These are phyloP conservation scores for Serrognathus titanus DNA, from an alignment of 2,888 invertebrate species.

Conservation along the genomic window DNA sequence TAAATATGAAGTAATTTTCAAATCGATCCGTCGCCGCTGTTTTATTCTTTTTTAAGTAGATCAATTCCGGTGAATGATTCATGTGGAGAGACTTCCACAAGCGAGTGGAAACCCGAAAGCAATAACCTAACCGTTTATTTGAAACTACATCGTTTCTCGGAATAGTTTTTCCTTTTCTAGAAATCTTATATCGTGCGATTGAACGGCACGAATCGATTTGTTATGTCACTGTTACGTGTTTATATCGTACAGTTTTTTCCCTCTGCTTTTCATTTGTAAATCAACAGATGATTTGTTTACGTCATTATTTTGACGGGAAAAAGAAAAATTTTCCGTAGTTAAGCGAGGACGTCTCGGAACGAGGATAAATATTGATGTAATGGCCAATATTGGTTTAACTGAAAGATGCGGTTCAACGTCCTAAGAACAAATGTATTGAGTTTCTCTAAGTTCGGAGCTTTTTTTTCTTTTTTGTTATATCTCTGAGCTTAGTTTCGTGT, in stretches of 20 bases:
- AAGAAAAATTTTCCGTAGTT: too few species aligned
- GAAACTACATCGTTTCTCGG: conserved; percentile 28
- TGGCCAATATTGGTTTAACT: too few species aligned
- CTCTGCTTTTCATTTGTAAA: background rate
- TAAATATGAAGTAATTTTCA: conserved; percentile 2
- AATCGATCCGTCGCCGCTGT: conserved; percentile 1
- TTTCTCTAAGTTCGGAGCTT: too few species aligned
- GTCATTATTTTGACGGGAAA: too few species aligned
- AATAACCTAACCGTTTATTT: conserved; percentile 34
- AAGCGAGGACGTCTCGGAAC: too few species aligned
- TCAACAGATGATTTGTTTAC: too few species aligned
- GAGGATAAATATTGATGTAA: too few species aligned
- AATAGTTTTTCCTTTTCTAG: conserved; percentile 20
- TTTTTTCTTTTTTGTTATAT: too few species aligned
- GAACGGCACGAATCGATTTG: conserved; percentile 19
- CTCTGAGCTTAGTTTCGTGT: too few species aligned
- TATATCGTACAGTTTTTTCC: background rate
- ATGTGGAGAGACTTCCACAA: conserved; percentile 26
- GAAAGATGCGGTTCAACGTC: too few species aligned
- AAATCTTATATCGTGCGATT: conserved; percentile 16
- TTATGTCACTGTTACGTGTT: conserved; percentile 9
- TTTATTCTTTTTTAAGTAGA: conserved; percentile 29
- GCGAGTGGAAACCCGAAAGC: conserved; percentile 24
- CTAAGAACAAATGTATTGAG: too few species aligned
- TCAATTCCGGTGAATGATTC: conserved; percentile 33